phyloP scores from a whole-genome alignment of 2,888 invertebrate genomes.

The Dynastes maya region DNA sequence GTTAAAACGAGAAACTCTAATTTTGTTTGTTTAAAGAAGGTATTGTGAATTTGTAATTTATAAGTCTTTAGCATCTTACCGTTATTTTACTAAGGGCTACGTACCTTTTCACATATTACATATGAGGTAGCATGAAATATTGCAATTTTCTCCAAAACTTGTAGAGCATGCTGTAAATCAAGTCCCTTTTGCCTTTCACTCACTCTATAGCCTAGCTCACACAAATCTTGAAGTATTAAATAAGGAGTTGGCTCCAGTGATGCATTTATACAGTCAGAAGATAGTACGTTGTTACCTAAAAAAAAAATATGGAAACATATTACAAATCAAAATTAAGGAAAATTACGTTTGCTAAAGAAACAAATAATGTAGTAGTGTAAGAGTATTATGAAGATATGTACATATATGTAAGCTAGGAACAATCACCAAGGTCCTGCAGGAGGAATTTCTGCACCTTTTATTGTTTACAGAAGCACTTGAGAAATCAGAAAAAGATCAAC shows the following conservation, averaged over 20 bases:
- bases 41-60: too few species aligned
- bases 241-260: constrained; percentile 64
- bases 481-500: too few species aligned
- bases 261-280: constrained; percentile 63
- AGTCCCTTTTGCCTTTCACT: constrained; percentile 73
- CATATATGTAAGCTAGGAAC: too few species aligned
- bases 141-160: constrained; percentile 72
- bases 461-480: too few species aligned
- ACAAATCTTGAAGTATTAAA: constrained; percentile 74
- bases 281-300: constrained; percentile 61
- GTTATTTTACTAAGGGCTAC: too few species aligned
- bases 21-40: too few species aligned
- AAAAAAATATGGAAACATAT: not conserved
- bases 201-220: constrained; percentile 73
- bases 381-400: too few species aligned
- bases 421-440: too few species aligned
- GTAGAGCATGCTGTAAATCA: constrained; percentile 72
- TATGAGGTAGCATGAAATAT: constrained; percentile 75
- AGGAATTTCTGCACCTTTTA: too few species aligned
- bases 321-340: not conserved
- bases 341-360: not conserved
- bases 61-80: too few species aligned
- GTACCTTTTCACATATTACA: constrained; percentile 72
- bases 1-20: too few species aligned
- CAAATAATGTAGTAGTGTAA: not conserved